Percentiles rank a stretch among this genome's conserved stretches.
Conservation (phyloP, 2,797 vertebrate genomes). For the Cossypha polioptera region DNA sequence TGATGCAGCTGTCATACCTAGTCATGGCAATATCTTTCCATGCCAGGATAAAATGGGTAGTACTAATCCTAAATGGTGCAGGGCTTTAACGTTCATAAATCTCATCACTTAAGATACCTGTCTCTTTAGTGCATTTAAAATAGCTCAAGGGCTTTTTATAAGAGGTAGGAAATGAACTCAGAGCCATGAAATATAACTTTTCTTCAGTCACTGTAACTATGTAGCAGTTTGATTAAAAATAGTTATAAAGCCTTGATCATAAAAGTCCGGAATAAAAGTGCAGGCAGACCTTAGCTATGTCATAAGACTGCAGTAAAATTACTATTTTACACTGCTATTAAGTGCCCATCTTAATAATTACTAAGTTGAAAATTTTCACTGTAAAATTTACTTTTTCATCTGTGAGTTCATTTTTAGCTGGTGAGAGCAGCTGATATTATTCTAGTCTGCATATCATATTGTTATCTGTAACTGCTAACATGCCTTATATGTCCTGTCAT, state of each 20-base stretch:
- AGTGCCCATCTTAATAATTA: neutral
- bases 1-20: slow-evolving; percentile 47
- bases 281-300: neutral
- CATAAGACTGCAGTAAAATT: neutral
- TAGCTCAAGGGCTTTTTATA: neutral
- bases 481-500: slow-evolving; percentile 31
- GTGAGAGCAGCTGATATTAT: neutral
- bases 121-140: slow-evolving; percentile 25
- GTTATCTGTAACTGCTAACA: neutral
- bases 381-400: neutral
- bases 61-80: slow-evolving; percentile 17
- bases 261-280: neutral
- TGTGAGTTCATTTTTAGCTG: neutral
- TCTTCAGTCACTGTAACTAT: neutral
- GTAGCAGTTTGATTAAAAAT: neutral
- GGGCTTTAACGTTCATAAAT: slow-evolving; percentile 47
- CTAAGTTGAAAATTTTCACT: neutral
- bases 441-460: neutral
- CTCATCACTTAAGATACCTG: slow-evolving; percentile 36
- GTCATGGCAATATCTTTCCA: slow-evolving; percentile 1
- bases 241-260: neutral
- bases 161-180: neutral
- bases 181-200: neutral
- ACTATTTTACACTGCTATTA: too few species aligned
- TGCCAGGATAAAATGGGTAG: slow-evolving; percentile 33